Conservation (phyloP, 2,888 invertebrate genomes). For the Colletes collaris region DNA sequence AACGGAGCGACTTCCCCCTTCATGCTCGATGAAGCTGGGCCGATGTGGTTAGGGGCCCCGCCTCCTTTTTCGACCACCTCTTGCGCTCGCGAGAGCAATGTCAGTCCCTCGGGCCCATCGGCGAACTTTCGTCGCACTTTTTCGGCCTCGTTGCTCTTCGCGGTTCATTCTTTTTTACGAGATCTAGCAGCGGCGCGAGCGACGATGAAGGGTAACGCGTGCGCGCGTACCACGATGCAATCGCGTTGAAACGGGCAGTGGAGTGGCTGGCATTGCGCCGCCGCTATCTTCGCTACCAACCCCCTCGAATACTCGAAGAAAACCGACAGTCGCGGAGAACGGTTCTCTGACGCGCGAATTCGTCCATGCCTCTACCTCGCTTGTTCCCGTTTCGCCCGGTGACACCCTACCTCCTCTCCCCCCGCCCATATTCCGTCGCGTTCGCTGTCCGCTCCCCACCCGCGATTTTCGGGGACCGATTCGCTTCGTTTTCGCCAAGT, state of each 20-base stretch:
- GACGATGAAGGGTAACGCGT: slow-evolving; percentile 5
- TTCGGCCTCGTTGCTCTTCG: slow-evolving; percentile 35
- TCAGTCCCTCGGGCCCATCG: slow-evolving; percentile 61
- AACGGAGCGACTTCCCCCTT: slow-evolving; percentile 46
- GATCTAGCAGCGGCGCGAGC: neutral
- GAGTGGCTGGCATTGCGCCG: slow-evolving; percentile 64
- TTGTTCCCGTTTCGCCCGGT: neutral
- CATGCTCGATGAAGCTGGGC: slow-evolving; percentile 57
- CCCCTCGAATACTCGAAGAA: slow-evolving; percentile 21
- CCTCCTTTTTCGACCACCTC: slow-evolving; percentile 72
- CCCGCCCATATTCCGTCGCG: neutral
- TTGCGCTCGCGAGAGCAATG: slow-evolving; percentile 54
- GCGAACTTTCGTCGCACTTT: slow-evolving; percentile 52
- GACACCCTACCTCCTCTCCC: too few relatives aligned
- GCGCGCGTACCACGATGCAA: slow-evolving; percentile 41
- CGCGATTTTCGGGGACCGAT: neutral
- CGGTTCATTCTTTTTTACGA: neutral
- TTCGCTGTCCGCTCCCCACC: too few relatives aligned
- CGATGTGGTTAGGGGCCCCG: slow-evolving; percentile 73
- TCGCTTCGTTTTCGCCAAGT: neutral
- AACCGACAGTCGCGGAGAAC: slow-evolving; percentile 12
- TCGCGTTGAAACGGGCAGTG: slow-evolving; percentile 44
- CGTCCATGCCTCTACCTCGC: neutral
- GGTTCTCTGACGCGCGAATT: slow-evolving; percentile 5
- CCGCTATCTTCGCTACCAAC: slow-evolving; percentile 44